Conservation (phyloP, 2,113 vertebrate genomes). For the Calyptommatus sinebrachiatus region DNA sequence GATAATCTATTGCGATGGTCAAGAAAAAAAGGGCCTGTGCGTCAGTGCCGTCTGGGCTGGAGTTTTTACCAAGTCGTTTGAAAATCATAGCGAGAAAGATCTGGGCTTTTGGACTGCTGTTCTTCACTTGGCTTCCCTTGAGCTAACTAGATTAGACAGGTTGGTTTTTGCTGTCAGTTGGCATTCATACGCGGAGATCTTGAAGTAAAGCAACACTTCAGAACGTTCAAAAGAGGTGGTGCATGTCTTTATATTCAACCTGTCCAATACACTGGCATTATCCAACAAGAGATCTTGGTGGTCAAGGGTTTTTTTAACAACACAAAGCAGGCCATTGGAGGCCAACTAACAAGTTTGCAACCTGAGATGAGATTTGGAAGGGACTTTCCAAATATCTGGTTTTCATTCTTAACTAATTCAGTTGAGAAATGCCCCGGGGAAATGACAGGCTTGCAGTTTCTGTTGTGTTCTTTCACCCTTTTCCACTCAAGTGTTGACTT, state of each 20-base stretch:
- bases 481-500: slow-evolving; percentile 1
- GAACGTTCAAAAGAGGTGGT: not conserved
- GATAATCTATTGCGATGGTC: not conserved
- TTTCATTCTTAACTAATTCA: not conserved
- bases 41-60: slow-evolving; percentile 34
- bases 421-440: not conserved
- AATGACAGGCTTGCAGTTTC: too few species aligned
- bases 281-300: not conserved
- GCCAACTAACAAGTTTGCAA: not conserved
- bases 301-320: not conserved
- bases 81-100: not conserved
- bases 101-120: slow-evolving; percentile 27
- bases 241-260: not conserved
- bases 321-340: too few species aligned
- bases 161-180: not conserved
- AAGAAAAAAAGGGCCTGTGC: slow-evolving; percentile 8
- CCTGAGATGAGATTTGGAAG: not conserved
- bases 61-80: not conserved
- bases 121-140: slow-evolving; percentile 27
- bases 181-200: not conserved
- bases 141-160: slow-evolving; percentile 8
- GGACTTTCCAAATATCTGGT: not conserved
- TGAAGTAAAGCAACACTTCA: not conserved
- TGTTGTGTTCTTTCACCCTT: not conserved
- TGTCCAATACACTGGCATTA: not conserved